phyloP scores from a whole-genome alignment of 2,113 vertebrate genomes.

The Dasyurus viverrinus region DNA sequence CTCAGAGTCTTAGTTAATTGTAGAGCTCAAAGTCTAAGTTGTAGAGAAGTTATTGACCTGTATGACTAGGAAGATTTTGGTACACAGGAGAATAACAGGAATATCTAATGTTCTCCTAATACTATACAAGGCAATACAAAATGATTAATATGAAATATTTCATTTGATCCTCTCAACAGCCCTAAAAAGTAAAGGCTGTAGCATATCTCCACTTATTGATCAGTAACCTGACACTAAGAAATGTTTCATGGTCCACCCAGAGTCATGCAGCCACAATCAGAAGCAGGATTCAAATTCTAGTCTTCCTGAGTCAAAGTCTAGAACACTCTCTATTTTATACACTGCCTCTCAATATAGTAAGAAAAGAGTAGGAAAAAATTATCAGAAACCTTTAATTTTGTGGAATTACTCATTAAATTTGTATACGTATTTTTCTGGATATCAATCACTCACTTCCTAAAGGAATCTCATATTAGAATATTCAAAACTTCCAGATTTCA shows the following conservation, averaged over 20 bases:
- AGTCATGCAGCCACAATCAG: neutral
- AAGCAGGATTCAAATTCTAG: neutral
- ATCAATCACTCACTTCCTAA: neutral
- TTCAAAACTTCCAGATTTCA: neutral
- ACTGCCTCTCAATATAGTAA: neutral
- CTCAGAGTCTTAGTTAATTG: neutral
- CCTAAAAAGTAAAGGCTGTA: neutral
- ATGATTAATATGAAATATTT: neutral
- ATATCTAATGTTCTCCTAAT: neutral
- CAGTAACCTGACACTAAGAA: neutral
- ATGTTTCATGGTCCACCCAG: neutral
- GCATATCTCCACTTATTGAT: neutral
- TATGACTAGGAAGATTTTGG: neutral
- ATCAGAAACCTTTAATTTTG: too few species aligned
- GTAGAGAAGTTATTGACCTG: neutral
- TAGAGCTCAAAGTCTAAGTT: neutral
- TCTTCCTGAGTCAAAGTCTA: neutral
- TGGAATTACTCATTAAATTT: too few species aligned
- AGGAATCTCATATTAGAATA: neutral
- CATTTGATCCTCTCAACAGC: neutral
- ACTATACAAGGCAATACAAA: neutral
- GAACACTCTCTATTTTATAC: neutral
- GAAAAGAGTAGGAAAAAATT: neutral
- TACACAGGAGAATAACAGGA: neutral
- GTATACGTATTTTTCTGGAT: too few species aligned